phyloP scores from a whole-genome alignment of 2,888 invertebrate species.

The Brachylomia viminalis region DNA sequence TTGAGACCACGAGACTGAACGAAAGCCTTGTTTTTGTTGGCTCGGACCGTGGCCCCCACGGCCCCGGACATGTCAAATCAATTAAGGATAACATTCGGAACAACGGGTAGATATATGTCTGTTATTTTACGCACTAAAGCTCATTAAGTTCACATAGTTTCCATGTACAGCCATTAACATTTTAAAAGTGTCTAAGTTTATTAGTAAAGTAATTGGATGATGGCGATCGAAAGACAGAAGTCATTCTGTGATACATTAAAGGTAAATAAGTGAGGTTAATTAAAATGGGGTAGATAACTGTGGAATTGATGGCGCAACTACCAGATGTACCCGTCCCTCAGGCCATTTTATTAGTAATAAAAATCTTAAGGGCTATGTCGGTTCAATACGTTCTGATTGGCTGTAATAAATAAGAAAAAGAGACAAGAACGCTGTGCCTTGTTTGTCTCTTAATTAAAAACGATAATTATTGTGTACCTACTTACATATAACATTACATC shows the following conservation, averaged over 20 bases:
- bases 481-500: background rate
- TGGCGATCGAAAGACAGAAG: conserved; percentile 38
- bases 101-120: conserved; percentile 60
- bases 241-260: conserved; percentile 35
- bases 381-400: conserved; percentile 37
- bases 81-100: conserved; percentile 80
- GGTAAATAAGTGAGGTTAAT: conserved; percentile 43
- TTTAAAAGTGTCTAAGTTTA: conserved; percentile 52
- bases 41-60: conserved; percentile 73
- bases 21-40: conserved; percentile 79
- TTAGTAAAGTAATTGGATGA: conserved; percentile 48
- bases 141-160: conserved; percentile 56
- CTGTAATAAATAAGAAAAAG: conserved; percentile 16
- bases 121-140: conserved; percentile 56
- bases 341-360: conserved; percentile 43
- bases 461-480: background rate
- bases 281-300: conserved; percentile 44
- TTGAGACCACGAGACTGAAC: conserved; percentile 55
- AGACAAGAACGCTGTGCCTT: background rate
- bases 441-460: background rate
- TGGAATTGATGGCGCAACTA: conserved; percentile 31
- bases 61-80: conserved; percentile 83
- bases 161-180: conserved; percentile 40
- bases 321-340: conserved; percentile 30
- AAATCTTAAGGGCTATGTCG: conserved; percentile 25